Base-by-base conservation (phyloP, 1,140 invertebrate species). In the Zaprionus africanus region DNA sequence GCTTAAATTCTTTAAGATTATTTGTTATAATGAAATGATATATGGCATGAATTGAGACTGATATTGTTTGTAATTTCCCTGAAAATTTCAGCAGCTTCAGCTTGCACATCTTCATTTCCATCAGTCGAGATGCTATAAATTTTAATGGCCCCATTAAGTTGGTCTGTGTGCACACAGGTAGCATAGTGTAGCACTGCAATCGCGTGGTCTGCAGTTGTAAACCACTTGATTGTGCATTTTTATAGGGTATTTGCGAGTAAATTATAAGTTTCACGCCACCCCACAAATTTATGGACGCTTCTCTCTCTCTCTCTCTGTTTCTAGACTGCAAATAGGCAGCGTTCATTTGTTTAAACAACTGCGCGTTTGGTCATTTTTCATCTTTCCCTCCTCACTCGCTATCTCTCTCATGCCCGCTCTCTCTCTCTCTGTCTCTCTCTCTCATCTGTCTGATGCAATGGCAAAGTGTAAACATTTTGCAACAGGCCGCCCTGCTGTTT, bases 401-500 rank as follows among this genome's bases (percentile, higher is more conserved):
- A 7, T 41, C 13, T 5, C 7, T 28, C 53, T 31, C 58, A 22
- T 22, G 22, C 2, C 1, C 1, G 22, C 26, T 59, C 19, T 41
- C 13, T 5, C 7, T 28, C 53, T 31, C 26, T 59, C 49, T 24
- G 4, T 34, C 11, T 28, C 31, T 51, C 34, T 31, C 17, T 36
- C 19, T 46, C 5, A n/a, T 51, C 38, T 61, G 31, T 62, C 49
- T 75, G 46, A 28, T 76, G 60, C 67, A 76, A 41, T 69, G 28
- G 11, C 34, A 19, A 28, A 63, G 51, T 63, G 73, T 76, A 76
- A 76, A 76, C 60, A 76, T 24, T 63, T 69, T 65, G 67, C 73
- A 76, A 71, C 68, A 65, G 73, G 68, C 68, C 4, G 68, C 68
- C 61, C 73, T 65, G 73, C 56, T 71, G 67, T 64, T 71, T 60